A percentile compares a stretch with the other conserved stretches of the same genome.
phyloP scores from a whole-genome alignment of 2,113 vertebrate genomes.

The Ctenodactylus gundi region DNA sequence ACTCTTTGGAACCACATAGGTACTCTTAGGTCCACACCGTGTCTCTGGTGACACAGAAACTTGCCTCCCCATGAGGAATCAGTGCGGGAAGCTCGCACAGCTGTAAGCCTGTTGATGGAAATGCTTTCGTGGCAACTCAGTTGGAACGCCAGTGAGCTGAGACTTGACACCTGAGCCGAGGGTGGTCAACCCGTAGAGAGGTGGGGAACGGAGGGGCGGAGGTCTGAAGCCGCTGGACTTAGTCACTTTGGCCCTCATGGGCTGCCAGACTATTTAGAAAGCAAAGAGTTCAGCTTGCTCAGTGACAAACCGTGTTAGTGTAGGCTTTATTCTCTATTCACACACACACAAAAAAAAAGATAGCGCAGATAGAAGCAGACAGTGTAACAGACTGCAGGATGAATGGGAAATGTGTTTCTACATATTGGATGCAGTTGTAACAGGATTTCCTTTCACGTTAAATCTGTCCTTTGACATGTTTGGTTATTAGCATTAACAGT shows the following conservation, averaged over 20 bases:
- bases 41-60: neutral
- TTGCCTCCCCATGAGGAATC: neutral
- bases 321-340: conserved; percentile 69
- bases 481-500: neutral
- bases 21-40: neutral
- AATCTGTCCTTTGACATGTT: neutral
- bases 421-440: conserved; percentile 31
- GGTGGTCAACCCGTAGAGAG: neutral
- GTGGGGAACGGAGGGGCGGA: fast-evolving
- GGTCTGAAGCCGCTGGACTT: neutral
- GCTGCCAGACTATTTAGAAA: conserved; percentile 47
- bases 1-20: neutral
- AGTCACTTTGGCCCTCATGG: neutral
- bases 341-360: conserved; percentile 6
- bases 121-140: fast-evolving
- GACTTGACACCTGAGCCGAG: neutral
- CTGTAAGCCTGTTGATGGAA: neutral
- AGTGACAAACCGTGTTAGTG: conserved; percentile 43
- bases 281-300: conserved; percentile 49
- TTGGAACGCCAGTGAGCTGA: neutral
- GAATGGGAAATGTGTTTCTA: conserved; percentile 21
- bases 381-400: conserved; percentile 10
- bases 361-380: conserved; percentile 55
- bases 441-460: neutral
- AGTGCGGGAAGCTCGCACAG: fast-evolving